Evolutionary conservation across 2,797 vertebrate species (phyloP).

Genomic region (Typhlichthys eigenmanni): DNA sequence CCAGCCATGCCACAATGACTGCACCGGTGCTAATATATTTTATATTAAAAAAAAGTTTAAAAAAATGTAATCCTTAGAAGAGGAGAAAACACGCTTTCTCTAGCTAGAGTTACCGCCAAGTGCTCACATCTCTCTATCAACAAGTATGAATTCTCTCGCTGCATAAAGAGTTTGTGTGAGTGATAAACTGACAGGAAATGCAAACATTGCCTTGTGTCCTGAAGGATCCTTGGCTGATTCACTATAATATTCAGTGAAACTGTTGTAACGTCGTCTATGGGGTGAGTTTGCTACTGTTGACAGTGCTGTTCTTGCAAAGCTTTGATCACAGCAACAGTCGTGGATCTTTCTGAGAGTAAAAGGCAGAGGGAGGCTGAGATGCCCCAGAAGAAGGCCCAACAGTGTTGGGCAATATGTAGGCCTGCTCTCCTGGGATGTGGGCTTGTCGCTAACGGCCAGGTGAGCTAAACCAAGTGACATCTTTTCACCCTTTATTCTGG

Average conservation of each 20-base stretch:
- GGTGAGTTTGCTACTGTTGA: slow-evolving; percentile 47
- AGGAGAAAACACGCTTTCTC: neutral
- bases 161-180: no score
- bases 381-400: slow-evolving; percentile 25
- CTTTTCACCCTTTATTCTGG: slow-evolving; percentile 11
- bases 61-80: neutral
- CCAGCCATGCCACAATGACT: no score
- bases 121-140: neutral
- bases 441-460: slow-evolving; percentile 36
- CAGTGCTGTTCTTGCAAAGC: slow-evolving; percentile 54
- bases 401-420: slow-evolving; percentile 52
- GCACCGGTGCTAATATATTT: no score
- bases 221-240: slow-evolving; percentile 14
- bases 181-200: neutral
- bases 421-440: slow-evolving; percentile 54
- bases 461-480: slow-evolving; percentile 40
- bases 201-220: slow-evolving; percentile 19
- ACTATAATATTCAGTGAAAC: slow-evolving; percentile 23
- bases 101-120: neutral
- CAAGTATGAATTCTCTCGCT: neutral
- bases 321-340: slow-evolving; percentile 58
- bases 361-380: slow-evolving; percentile 38
- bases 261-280: slow-evolving; percentile 43
- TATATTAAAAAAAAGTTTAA: neutral
- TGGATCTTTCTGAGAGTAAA: slow-evolving; percentile 42